Conservation (phyloP, 2,797 vertebrate genomes). For the Toxotes lorentzi region DNA sequence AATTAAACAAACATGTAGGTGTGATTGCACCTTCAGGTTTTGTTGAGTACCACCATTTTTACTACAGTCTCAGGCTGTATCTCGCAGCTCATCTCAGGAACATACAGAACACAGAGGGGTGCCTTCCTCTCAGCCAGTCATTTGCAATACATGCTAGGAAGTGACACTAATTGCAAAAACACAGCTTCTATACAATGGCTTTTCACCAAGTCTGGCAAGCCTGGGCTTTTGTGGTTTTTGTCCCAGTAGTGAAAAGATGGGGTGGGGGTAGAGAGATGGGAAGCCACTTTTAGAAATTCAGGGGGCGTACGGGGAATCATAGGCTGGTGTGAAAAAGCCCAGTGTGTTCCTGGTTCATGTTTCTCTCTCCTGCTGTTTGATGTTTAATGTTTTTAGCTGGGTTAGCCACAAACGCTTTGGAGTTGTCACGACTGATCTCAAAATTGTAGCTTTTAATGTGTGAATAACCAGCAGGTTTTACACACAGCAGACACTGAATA, state of each 20-base stretch:
- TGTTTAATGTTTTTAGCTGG: slow-evolving; percentile 52
- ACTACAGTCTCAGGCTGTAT: slow-evolving; percentile 25
- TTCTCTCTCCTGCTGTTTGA: slow-evolving; percentile 48
- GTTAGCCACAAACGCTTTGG: slow-evolving; percentile 28
- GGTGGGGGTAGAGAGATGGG: slow-evolving; percentile 47
- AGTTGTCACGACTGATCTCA: slow-evolving; percentile 54
- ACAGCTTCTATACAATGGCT: slow-evolving; percentile 33
- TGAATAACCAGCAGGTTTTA: slow-evolving; percentile 39
- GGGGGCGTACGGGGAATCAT: slow-evolving; percentile 77
- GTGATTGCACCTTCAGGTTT: slow-evolving; percentile 46
- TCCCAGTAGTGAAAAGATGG: slow-evolving; percentile 56
- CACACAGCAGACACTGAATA: slow-evolving; percentile 19
- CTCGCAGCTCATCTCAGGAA: slow-evolving; percentile 21
- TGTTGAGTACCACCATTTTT: slow-evolving; percentile 25
- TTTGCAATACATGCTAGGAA: slow-evolving; percentile 39
- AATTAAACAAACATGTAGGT: slow-evolving; percentile 26
- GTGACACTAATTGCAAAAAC: slow-evolving; percentile 45
- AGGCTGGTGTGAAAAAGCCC: slow-evolving; percentile 68
- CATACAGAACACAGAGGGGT: slow-evolving; percentile 40
- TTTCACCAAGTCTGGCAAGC: slow-evolving; percentile 51
- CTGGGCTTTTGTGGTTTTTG: slow-evolving; percentile 48
- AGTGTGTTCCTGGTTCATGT: slow-evolving; percentile 55
- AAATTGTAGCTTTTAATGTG: slow-evolving; percentile 41
- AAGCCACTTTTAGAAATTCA: slow-evolving; percentile 82
- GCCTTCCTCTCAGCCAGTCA: slow-evolving; percentile 51